Base-by-base conservation (phyloP, 2,113 vertebrate species). In the Athene noctua region DNA sequence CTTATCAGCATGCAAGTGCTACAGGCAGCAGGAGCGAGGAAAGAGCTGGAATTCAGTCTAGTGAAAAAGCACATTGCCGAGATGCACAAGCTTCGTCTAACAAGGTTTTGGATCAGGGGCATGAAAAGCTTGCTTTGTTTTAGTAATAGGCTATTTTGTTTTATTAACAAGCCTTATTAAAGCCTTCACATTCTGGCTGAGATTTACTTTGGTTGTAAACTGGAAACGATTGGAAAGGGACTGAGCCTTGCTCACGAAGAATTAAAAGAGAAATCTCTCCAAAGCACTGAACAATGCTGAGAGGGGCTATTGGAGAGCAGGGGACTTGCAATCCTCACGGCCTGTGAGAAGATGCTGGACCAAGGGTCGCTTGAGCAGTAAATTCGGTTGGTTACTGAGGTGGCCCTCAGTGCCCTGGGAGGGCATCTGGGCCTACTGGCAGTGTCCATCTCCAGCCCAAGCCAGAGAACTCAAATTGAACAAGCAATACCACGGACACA, bases 401-500 rank as follows among this genome's bases (percentile, higher is more conserved):
- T 36, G 67, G 27, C 57, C 51, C 72, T 9, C 34, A n/a, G 46
- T 1, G 5, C 23, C 17, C 27, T 25, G 11, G 20, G 3, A 49
- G 55, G 38, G 38, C 38, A 54, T 15, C 17, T 36, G 42, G 46
- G 26, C 15, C 75, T 61, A 13, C 7, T 30, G 20, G 47, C 58
- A 67, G n/a, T 0, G 4, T 4, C 36, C 36, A 46, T 5, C 68
- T 59, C 68, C 62, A 68, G 63, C 30, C n/a, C 13, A 20, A 46
- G 46, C 20, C 7, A 10, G 34, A 83, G 44, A 38, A 25, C 8
- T 34, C 5, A 6, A 55, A 38, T 0, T 47, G 59, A 84, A 36
- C 30, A 40, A 70, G 26, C 16, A 78, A 62, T 1, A 0, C 2
- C 1, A 3, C 0, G 8, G 63, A 19, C 4, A 6, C 9, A 5